Percentiles rank a stretch among this genome's conserved stretches.
These are phyloP conservation scores for Neelides folsomi DNA, from an alignment of 2,888 invertebrate genomes.

Conservation along the genomic window DNA sequence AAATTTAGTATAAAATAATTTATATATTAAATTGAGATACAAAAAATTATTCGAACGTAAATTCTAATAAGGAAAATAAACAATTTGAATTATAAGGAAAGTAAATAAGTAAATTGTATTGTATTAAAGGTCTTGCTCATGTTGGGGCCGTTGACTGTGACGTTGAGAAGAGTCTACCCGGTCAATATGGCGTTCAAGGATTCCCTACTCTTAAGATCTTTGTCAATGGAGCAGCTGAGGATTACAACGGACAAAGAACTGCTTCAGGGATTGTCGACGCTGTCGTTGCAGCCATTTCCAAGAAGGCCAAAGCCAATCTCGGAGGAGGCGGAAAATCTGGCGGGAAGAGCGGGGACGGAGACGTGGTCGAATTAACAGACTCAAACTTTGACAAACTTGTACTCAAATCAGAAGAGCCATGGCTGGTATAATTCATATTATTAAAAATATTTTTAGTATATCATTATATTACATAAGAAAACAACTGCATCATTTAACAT, in stretches of 20 bases:
- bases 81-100: not conserved
- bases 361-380: conserved; percentile 88
- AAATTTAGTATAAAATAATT: too few relatives aligned
- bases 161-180: conserved; percentile 64
- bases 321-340: conserved; percentile 45
- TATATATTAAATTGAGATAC: too few relatives aligned
- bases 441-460: too few relatives aligned
- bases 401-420: conserved; percentile 81
- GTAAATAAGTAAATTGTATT: too few relatives aligned
- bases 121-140: conserved; percentile 73
- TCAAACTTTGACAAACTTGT: conserved; percentile 87
- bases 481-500: too few relatives aligned
- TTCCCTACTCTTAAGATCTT: conserved; percentile 97
- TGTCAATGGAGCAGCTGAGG: conserved; percentile 69
- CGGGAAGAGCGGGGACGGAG: conserved; percentile 35
- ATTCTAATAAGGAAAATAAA: not conserved
- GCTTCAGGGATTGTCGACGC: conserved; percentile 76
- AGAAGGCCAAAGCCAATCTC: conserved; percentile 56
- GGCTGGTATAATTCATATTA: conserved; percentile 96
- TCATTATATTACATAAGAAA: too few relatives aligned
- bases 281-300: conserved; percentile 61
- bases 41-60: not conserved
- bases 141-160: conserved; percentile 91
- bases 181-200: conserved; percentile 68
- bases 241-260: conserved; percentile 71